These are phyloP conservation scores for Xylota sylvarum DNA, from an alignment of 2,888 invertebrate species.

Conservation along the genomic window DNA sequence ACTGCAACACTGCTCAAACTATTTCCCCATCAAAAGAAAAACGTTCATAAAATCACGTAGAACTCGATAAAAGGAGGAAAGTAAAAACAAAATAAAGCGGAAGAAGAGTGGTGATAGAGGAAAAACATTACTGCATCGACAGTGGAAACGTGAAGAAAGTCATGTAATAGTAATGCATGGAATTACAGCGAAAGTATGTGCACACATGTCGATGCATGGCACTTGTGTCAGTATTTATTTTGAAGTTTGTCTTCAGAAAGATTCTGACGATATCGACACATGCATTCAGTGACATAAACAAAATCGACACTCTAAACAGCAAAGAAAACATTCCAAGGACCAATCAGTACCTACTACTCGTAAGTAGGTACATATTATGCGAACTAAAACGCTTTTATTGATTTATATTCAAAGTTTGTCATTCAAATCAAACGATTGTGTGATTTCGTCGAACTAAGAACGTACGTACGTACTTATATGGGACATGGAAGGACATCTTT, in stretches of 20 bases:
- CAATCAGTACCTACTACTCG: no score
- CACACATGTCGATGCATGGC: background rate
- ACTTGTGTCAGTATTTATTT: background rate
- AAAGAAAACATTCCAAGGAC: no score
- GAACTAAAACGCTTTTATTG: no score
- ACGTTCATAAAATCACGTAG: conserved; percentile 13
- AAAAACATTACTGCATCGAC: background rate
- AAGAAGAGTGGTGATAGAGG: background rate
- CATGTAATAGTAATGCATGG: background rate
- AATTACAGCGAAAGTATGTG: background rate
- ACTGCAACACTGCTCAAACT: background rate
- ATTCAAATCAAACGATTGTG: no score
- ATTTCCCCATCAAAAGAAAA: background rate
- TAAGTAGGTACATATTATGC: no score
- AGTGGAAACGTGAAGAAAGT: background rate
- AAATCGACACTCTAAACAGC: no score
- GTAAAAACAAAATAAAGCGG: background rate
- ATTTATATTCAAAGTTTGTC: no score
- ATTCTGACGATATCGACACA: no score
- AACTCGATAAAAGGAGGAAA: background rate
- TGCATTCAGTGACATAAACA: no score
- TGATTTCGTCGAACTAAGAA: no score
- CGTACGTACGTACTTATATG: no score
- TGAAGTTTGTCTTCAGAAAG: background rate
- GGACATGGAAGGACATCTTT: no score